These are phyloP conservation scores for Metallyticus violacea DNA, from an alignment of 2,888 invertebrate species.

Conservation along the genomic window DNA sequence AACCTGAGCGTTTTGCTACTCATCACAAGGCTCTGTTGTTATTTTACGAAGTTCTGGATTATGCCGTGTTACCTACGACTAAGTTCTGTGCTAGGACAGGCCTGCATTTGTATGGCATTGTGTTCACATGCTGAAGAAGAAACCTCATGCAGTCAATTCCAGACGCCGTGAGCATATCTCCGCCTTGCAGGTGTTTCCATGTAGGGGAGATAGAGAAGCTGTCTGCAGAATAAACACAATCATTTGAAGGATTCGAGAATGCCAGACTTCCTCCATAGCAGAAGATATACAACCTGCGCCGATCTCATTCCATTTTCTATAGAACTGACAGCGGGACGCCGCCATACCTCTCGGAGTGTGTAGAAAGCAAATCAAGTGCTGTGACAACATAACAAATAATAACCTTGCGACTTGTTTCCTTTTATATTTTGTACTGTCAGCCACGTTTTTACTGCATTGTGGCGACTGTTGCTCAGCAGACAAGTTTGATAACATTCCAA, in stretches of 20 bases:
- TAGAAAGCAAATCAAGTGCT: background rate
- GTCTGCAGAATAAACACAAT: background rate
- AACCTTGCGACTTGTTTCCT: no score
- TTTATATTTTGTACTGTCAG: background rate
- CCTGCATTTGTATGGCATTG: no score
- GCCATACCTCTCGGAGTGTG: no score
- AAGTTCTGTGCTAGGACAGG: no score
- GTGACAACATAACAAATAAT: background rate
- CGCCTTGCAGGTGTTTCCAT: background rate
- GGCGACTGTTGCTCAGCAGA: background rate
- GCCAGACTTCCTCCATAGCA: no score
- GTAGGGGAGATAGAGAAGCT: background rate
- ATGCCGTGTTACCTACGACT: no score
- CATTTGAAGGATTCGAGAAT: background rate
- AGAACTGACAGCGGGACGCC: background rate
- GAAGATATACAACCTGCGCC: background rate
- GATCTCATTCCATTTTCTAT: background rate
- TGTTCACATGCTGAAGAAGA: background rate
- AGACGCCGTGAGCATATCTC: background rate
- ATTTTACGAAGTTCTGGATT: no score
- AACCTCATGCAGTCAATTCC: no score
- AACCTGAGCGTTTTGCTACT: no score
- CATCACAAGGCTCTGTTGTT: no score
- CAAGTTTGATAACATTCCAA: background rate
- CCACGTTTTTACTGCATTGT: background rate